These are phyloP conservation scores for Drosophila mayaguana DNA, from an alignment of 2,888 invertebrate species.

Conservation along the genomic window DNA sequence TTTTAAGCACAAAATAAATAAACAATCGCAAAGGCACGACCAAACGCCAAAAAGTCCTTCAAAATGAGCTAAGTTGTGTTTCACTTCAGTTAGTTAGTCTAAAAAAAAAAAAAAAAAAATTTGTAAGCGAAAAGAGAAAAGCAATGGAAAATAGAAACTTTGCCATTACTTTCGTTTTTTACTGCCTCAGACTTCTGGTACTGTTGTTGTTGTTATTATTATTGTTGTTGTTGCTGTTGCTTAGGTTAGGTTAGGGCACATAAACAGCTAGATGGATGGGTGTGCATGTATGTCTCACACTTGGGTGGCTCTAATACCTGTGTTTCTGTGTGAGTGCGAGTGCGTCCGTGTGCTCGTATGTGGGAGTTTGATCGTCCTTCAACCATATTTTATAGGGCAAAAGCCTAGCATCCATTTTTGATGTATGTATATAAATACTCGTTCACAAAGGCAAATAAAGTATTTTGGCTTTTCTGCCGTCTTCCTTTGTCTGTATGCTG, in stretches of 20 bases:
- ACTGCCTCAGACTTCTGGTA: constrained; percentile 42
- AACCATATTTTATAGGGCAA: constrained; percentile 21
- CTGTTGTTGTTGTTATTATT: constrained; percentile 32
- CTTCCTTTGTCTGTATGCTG: too few relatives aligned
- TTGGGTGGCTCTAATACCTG: constrained; percentile 48
- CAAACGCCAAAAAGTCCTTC: constrained; percentile 62
- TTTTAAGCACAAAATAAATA: constrained; percentile 75
- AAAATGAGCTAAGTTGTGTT: constrained; percentile 56
- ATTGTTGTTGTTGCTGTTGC: constrained; percentile 33
- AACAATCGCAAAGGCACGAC: constrained; percentile 57
- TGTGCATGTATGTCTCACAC: constrained; percentile 14
- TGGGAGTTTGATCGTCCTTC: constrained; percentile 52
- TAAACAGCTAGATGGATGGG: not conserved
- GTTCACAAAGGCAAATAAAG: not conserved
- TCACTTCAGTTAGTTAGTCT: constrained; percentile 58
- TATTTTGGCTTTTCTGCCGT: not conserved
- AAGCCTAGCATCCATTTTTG: not conserved
- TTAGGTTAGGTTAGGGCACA: constrained; percentile 35
- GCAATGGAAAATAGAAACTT: constrained; percentile 45
- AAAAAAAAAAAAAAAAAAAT: constrained; percentile 36
- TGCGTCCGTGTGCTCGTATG: constrained; percentile 3
- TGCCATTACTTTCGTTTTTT: constrained; percentile 67
- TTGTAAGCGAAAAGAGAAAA: constrained; percentile 5
- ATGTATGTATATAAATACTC: not conserved
- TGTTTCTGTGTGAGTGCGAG: constrained; percentile 15